Percentiles rank a stretch among this genome's conserved stretches.
Conservation (phyloP, 1,140 invertebrate genomes). For the Eurosta solidaginis region DNA sequence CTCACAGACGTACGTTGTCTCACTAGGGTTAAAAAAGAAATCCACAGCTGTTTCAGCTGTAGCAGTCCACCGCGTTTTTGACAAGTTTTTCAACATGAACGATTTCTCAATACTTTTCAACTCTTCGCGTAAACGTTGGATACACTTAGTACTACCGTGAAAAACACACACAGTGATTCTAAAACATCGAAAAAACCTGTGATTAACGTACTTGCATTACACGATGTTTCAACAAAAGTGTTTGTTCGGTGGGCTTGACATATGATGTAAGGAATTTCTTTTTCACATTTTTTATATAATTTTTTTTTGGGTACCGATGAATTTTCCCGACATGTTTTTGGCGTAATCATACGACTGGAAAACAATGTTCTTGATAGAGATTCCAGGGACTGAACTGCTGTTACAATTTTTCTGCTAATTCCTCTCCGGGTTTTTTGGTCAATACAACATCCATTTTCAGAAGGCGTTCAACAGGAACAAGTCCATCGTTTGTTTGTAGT, state of each 20-base stretch:
- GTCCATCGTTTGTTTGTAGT: not conserved
- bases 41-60: not conserved
- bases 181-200: not conserved
- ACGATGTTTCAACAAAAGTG: not conserved
- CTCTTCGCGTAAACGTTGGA: not conserved
- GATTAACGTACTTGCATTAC: not conserved
- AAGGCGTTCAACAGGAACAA: not conserved
- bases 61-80: not conserved
- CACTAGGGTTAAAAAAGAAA: no score
- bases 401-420: not conserved
- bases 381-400: not conserved
- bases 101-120: not conserved
- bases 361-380: no score
- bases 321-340: no score
- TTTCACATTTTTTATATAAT: not conserved
- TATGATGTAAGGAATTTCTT: not conserved
- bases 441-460: not conserved
- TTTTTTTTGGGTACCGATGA: no score
- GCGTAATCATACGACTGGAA: not conserved
- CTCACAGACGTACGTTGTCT: no score
- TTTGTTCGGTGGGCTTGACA: no score
- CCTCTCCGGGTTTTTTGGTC: not conserved
- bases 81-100: not conserved
- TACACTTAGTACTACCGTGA: not conserved
- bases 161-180: not conserved